These are phyloP conservation scores for Ecdyonurus torrentis DNA, from an alignment of 2,888 invertebrate genomes.

Conservation along the genomic window DNA sequence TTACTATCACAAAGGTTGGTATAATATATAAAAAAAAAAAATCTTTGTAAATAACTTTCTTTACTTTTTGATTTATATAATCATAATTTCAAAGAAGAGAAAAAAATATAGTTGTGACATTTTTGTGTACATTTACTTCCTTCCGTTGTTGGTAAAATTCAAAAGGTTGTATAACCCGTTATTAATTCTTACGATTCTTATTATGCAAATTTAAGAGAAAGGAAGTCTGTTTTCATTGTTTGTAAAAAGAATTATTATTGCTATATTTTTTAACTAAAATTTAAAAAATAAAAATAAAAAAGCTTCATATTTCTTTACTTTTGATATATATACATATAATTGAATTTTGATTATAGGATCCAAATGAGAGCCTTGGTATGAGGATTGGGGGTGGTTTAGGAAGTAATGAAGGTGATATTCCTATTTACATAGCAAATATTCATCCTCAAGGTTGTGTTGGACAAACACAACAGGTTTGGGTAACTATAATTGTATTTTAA, in stretches of 20 bases:
- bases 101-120: not conserved
- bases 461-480: slow-evolving; percentile 25
- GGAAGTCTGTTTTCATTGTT: too few relatives aligned
- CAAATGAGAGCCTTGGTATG: slow-evolving; percentile 27
- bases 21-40: not conserved
- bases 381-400: slow-evolving; percentile 29
- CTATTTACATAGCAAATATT: slow-evolving; percentile 30
- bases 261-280: too few relatives aligned
- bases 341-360: slow-evolving; percentile 20
- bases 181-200: too few relatives aligned
- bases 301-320: not conserved
- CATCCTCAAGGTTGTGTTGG: slow-evolving; percentile 28
- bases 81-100: not conserved
- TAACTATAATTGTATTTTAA: slow-evolving; percentile 16
- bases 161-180: too few relatives aligned
- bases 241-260: too few relatives aligned
- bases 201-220: too few relatives aligned
- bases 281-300: not conserved
- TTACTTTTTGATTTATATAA: not conserved
- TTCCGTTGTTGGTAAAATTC: too few relatives aligned
- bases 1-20: slow-evolving; percentile 19
- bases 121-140: not conserved
- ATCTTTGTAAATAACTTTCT: not conserved
- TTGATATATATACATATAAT: not conserved
- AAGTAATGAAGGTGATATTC: slow-evolving; percentile 28